Evolutionary conservation across 2,888 invertebrate genomes (phyloP), one percentile per base, ranked within the genome.

Genomic region (Megastigmus dorsalis): DNA sequence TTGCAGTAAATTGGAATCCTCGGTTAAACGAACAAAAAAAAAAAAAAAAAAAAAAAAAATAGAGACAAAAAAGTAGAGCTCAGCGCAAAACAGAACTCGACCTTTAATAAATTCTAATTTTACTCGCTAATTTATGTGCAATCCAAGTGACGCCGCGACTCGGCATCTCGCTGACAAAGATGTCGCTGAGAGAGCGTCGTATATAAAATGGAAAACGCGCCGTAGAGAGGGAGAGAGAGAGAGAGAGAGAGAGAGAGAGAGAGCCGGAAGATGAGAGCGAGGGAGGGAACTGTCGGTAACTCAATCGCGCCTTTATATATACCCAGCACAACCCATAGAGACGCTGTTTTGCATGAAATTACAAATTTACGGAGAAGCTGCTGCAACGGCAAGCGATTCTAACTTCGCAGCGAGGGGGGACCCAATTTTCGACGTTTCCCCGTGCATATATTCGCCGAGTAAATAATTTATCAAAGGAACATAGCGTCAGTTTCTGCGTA

Each of bases 331-430:
- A 3, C 26, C 18, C 3, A 33, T n/a, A 1, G 60, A 18, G 9
- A n/a, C n/a, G 30, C 20, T 28, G 2, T 30, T 43, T 20, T 45
- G 28, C 43, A 59, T 59, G 20, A 45, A 60, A 60, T 60, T 60
- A 52, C 38, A 18, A 65, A 52, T 41, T 41, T 54, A 3, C 15
- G 33, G 18, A 36, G 13, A 50, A n/a, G 15, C 7, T n/a, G 23
- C n/a, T 23, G n/a, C n/a, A n/a, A n/a, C 15, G 5, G 15, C 23
- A 52, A 38, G 52, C 18, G 28, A 65, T 65, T 52, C 7, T 30
- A 33, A 28, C 30, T 4, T 30, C 28, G 45, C 30, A n/a, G 43
- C n/a, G n/a, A 54, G n/a, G n/a, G n/a, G n/a, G n/a, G n/a, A n/a
- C n/a, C 30, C 20, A 30, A 54, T 36, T 55, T 48, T n/a, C n/a